Percentiles rank a stretch among this genome's conserved stretches.
Conservation (phyloP, 2,888 invertebrate genomes). For the Xestia rhomboidea region DNA sequence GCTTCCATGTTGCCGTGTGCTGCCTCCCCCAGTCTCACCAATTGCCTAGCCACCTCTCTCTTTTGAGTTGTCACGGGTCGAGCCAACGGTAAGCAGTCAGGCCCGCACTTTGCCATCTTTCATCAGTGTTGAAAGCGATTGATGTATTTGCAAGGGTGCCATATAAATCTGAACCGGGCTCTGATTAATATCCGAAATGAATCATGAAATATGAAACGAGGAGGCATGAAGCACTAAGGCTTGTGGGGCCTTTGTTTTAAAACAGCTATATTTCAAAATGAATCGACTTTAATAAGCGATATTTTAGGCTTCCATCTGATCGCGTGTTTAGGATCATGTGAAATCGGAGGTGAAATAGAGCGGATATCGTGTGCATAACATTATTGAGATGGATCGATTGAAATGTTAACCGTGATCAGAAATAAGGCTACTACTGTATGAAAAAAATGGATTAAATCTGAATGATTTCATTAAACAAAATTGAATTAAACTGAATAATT, state of each 20-base stretch:
- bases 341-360: conserved; percentile 54
- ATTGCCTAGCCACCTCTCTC: conserved; percentile 89
- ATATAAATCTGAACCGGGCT: conserved; percentile 32
- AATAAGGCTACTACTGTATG: background rate
- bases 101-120: conserved; percentile 62
- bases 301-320: conserved; percentile 45
- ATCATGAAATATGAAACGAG: conserved; percentile 22
- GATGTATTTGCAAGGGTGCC: conserved; percentile 60
- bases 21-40: conserved; percentile 84
- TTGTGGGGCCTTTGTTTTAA: conserved; percentile 5
- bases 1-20: conserved; percentile 79
- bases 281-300: conserved; percentile 13
- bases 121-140: conserved; percentile 63
- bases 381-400: conserved; percentile 54
- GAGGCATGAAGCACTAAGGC: conserved; percentile 12
- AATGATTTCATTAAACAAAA: background rate
- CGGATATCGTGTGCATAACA: conserved; percentile 40
- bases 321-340: conserved; percentile 47
- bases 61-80: conserved; percentile 82
- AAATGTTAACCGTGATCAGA: conserved; percentile 30
- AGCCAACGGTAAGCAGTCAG: conserved; percentile 76
- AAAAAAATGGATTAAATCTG: background rate
- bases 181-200: conserved; percentile 39
- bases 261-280: conserved; percentile 39
- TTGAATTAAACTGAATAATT: background rate